Evolutionary conservation across 2,888 invertebrate genomes (phyloP).

Genomic region (Lycocerus yunnanus): DNA sequence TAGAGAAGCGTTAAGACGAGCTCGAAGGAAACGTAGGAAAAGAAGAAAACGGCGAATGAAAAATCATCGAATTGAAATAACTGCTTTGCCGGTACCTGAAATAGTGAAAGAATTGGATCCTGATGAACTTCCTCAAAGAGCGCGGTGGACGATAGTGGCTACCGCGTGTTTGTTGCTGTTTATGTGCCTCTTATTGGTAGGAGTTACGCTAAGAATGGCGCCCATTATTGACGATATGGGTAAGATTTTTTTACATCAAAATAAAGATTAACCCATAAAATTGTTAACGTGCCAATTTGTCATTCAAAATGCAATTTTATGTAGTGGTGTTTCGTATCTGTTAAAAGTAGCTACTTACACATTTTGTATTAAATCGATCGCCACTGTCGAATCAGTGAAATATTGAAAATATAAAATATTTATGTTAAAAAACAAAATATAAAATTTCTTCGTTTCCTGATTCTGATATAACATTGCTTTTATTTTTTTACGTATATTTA

Average conservation of each 20-base stretch:
- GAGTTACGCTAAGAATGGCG: slow-evolving; percentile 90
- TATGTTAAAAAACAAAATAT: background rate
- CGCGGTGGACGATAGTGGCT: slow-evolving; percentile 89
- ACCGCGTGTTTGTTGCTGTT: slow-evolving; percentile 86
- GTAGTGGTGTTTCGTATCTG: background rate
- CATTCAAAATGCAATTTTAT: background rate
- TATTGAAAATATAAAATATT: background rate
- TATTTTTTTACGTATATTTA: too few species aligned
- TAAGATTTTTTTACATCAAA: slow-evolving; percentile 59
- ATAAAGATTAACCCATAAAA: background rate
- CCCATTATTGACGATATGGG: slow-evolving; percentile 96
- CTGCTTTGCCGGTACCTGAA: slow-evolving; percentile 44
- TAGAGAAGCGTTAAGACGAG: slow-evolving; percentile 44
- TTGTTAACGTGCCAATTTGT: background rate
- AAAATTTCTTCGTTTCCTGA: background rate
- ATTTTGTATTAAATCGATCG: background rate
- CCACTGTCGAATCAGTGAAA: background rate
- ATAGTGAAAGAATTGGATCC: slow-evolving; percentile 64
- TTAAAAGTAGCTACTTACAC: background rate
- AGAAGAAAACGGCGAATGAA: slow-evolving; percentile 50
- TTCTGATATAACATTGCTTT: background rate
- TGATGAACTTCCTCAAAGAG: slow-evolving; percentile 81
- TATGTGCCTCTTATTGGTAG: slow-evolving; percentile 88
- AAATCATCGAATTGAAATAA: slow-evolving; percentile 33
- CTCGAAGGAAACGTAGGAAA: slow-evolving; percentile 46